These are phyloP conservation scores for Rhynchopsitta pachyrhyncha DNA, from an alignment of 2,113 vertebrate genomes.

Conservation along the genomic window DNA sequence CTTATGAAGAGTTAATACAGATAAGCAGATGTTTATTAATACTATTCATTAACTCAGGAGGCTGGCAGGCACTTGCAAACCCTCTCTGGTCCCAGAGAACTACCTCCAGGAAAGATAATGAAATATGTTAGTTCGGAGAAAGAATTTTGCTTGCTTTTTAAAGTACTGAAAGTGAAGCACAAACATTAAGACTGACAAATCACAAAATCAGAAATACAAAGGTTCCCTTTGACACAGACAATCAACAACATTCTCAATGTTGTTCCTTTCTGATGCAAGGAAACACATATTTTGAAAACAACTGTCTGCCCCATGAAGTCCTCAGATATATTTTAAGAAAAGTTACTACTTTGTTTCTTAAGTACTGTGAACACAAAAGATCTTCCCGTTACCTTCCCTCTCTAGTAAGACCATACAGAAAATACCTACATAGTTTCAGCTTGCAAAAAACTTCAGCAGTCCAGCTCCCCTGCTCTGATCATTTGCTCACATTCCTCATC, in stretches of 20 bases:
- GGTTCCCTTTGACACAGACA: neutral
- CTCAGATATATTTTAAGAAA: neutral
- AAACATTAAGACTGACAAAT: conserved; percentile 47
- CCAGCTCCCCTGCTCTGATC: neutral
- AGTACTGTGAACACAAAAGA: neutral
- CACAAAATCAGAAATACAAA: conserved; percentile 65
- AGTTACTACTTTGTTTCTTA: neutral
- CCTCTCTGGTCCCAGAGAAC: neutral
- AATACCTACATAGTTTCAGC: neutral
- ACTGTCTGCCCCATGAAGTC: neutral
- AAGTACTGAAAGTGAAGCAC: conserved; percentile 52
- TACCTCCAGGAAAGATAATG: neutral
- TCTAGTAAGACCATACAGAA: neutral
- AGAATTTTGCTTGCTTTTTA: conserved; percentile 27
- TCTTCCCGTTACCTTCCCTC: neutral
- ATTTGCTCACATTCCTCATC: neutral
- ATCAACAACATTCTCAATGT: neutral
- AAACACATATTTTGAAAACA: neutral
- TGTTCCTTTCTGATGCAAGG: neutral
- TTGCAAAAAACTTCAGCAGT: neutral
- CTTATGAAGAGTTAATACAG: neutral
- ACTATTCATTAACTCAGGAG: neutral
- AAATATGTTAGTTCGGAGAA: neutral
- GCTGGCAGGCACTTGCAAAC: neutral
- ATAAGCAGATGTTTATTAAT: neutral